phyloP scores from a whole-genome alignment of 2,888 invertebrate genomes.

The Meghimatium bilineatum region DNA sequence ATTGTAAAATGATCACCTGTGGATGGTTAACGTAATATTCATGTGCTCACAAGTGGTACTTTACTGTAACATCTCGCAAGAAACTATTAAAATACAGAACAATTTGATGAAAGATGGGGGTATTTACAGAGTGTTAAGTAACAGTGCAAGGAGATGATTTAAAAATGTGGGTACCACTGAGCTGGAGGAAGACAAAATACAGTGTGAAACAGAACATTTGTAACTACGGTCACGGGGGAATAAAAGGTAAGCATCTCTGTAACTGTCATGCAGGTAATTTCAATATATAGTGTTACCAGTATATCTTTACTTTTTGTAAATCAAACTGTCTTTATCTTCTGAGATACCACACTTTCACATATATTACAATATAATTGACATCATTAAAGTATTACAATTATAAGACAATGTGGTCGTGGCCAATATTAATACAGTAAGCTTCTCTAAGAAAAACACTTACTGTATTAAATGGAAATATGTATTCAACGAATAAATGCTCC shows the following conservation, averaged over 20 bases:
- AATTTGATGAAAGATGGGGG: too few species aligned
- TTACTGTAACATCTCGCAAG: background rate
- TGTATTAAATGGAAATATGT: too few species aligned
- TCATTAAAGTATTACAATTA: too few species aligned
- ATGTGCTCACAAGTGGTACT: background rate
- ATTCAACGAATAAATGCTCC: too few species aligned
- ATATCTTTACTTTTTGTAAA: too few species aligned
- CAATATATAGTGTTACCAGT: too few species aligned
- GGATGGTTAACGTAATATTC: background rate
- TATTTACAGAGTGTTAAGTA: background rate
- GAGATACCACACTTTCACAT: too few species aligned
- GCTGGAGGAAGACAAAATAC: slow-evolving; percentile 11
- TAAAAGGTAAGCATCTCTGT: background rate
- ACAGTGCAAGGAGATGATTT: background rate
- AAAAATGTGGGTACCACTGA: slow-evolving; percentile 10
- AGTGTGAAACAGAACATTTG: background rate
- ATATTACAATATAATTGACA: too few species aligned
- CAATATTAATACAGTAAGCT: too few species aligned
- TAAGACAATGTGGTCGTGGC: too few species aligned
- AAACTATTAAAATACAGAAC: background rate
- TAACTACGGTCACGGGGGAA: background rate
- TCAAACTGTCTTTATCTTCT: too few species aligned
- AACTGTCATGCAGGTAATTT: background rate
- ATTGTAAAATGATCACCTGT: background rate
- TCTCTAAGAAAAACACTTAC: too few species aligned